Base-by-base conservation (phyloP, 1,140 invertebrate genomes). In the Cyclargus thomasi region DNA sequence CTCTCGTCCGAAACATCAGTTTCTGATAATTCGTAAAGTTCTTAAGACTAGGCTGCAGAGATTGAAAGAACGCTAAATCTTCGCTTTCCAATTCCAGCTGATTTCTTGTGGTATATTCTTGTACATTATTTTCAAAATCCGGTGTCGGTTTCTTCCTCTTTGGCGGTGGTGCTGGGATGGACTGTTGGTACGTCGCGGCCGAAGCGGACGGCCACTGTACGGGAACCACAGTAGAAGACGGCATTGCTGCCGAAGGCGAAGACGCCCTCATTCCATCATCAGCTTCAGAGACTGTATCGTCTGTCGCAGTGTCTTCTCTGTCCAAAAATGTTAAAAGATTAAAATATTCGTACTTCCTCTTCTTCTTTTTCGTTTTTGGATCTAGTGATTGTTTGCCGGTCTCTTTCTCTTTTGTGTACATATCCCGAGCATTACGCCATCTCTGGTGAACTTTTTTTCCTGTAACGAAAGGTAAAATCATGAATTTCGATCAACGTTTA, bases 361-460 rank as follows among this genome's bases (percentile, higher is more conserved):
- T 65, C 5, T 17, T 64, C 62, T 68, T 68, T 35, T 64, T 35
- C 17, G 62, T 64, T 10, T 22, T 23, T 10, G 21, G 17, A 17
- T 53, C 63, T 14, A 22, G 63, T 7, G 59, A 22, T 36, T 47
- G 39, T 14, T 47, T 47, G 10, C 64, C 67, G 18, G 67, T 22
- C 17, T 64, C 64, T 17, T 68, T 68, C 62, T 68, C 67, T 55
- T 68, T 68, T 55, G 64, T 62, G 62, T 68, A 68, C 14, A 62
- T 68, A 17, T 68, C 67, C 47, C 67, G 17, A 11, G 67, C 67
- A 57, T 62, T 68, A 1, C 67, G 67, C 67, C 67, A 68, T 20
- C 67, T 35, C 63, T 68, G 67, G 36, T 68, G 67, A 35, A 68
- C 64, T 59, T 68, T 68, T 55, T 68, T 68, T 23, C 64, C 67